Evolutionary conservation across 2,797 vertebrate species (phyloP).

Genomic region (Coregonus ussuriensis): DNA sequence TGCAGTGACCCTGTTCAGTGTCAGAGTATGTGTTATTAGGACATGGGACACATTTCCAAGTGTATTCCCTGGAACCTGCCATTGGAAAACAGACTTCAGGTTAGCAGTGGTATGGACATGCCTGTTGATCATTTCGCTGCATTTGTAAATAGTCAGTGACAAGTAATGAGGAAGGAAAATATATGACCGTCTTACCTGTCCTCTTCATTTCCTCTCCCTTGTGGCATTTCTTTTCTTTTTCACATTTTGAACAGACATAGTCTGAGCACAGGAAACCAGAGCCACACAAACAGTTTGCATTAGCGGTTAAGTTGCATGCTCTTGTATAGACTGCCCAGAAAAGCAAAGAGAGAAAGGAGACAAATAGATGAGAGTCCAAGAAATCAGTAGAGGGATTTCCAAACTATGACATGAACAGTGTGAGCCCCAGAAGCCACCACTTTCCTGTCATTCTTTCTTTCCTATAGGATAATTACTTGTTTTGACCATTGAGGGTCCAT

Average conservation of each 20-base stretch:
- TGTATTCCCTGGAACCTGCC: slow-evolving; percentile 10
- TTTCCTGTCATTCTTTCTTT: neutral
- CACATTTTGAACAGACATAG: slow-evolving; percentile 51
- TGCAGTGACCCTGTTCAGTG: slow-evolving; percentile 45
- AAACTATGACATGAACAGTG: neutral
- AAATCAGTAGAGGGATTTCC: neutral
- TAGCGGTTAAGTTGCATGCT: slow-evolving; percentile 54
- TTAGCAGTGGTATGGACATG: neutral
- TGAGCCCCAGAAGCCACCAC: neutral
- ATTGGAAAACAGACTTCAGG: neutral
- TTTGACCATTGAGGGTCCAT: too few species aligned
- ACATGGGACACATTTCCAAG: slow-evolving; percentile 60
- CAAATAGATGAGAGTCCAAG: neutral
- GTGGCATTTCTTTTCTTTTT: slow-evolving; percentile 30
- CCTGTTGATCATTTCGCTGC: neutral
- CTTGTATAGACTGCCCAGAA: slow-evolving; percentile 39
- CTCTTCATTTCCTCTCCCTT: slow-evolving; percentile 30
- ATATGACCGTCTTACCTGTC: slow-evolving; percentile 46
- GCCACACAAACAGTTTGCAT: slow-evolving; percentile 54
- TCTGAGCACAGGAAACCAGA: slow-evolving; percentile 58
- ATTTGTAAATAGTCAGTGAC: neutral
- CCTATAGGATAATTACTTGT: too few species aligned
- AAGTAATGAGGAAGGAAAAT: neutral
- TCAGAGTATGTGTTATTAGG: slow-evolving; percentile 43
- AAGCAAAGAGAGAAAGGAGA: slow-evolving; percentile 17